Percentiles rank a stretch among this genome's conserved stretches.
These are phyloP conservation scores for Pangasianodon hypophthalmus DNA, from an alignment of 2,113 vertebrate genomes.

Conservation along the genomic window DNA sequence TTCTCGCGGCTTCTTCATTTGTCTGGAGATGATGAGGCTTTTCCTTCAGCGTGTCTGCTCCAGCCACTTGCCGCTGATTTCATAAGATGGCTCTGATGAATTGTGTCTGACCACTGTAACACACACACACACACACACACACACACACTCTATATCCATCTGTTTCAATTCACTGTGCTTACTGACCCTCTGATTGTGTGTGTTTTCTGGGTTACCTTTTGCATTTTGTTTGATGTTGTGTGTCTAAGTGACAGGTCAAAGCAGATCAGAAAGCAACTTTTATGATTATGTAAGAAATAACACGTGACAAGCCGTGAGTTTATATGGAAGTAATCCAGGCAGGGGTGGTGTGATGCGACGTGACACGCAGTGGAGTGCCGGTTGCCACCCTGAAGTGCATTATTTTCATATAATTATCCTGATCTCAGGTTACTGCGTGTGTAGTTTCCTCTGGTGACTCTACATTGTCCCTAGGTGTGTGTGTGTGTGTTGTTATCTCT, in stretches of 20 bases:
- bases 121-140: too few relatives aligned
- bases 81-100: slow-evolving; percentile 47
- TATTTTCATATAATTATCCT: not conserved
- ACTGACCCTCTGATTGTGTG: slow-evolving; percentile 9
- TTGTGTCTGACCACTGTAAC: slow-evolving; percentile 36
- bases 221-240: not conserved
- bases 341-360: not conserved
- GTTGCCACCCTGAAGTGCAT: too few relatives aligned
- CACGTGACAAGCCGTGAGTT: too few relatives aligned
- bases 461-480: too few relatives aligned
- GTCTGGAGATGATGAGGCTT: slow-evolving; percentile 38
- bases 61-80: slow-evolving; percentile 38
- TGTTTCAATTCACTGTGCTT: slow-evolving; percentile 44
- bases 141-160: slow-evolving; percentile 27
- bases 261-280: not conserved
- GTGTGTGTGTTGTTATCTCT: too few relatives aligned
- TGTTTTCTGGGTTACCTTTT: not conserved
- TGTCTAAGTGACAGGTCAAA: too few relatives aligned
- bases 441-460: too few relatives aligned
- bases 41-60: slow-evolving; percentile 16
- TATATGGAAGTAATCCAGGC: not conserved
- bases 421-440: too few relatives aligned
- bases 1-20: slow-evolving; percentile 41
- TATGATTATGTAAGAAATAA: not conserved
- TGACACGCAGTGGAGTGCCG: too few relatives aligned